Base-by-base conservation (phyloP, 2,113 vertebrate genomes). In the Eptesicus fuscus region DNA sequence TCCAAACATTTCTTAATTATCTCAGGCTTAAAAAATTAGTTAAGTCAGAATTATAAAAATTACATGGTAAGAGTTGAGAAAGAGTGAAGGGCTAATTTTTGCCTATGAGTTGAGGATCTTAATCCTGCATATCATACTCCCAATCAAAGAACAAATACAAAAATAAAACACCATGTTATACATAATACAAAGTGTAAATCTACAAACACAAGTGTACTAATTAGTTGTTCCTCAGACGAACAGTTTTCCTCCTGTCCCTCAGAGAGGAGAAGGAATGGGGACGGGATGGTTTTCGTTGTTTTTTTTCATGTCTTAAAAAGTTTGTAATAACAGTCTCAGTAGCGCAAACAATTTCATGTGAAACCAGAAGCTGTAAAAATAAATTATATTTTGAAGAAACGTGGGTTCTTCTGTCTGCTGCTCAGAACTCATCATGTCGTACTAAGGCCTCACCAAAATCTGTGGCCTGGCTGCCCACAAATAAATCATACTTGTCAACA, bases 401-500 rank as follows among this genome's bases (percentile, higher is more conserved):
- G 49, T 23, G n/a, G 94, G 95, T 83, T 95, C 95, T 44, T 94
- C 73, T 67, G 90, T 87, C 14, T 92, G 83, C 56, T 79, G 83
- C 95, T 98, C 98, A 99, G 95, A 99, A 99, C 91, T 99, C 99
- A 35, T 99, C 99, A 8, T 99, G 99, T 59, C 98, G 98, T 95
- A 99, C 98, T 97, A 99, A 97, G 7, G 99, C 99, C 95, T 99
- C 99, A 2, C 99, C 99, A 20, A 99, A 99, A 97, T 99, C 99
- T 59, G 99, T 99, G 96, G 99, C 99, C 97, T 99, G 99, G 96
- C 99, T 99, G 74, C 99, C 99, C 88, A 99, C 99, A 94, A 99
- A 99, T 94, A 99, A 96, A 80, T 99, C 99, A 3, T 99, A 99
- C 85, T 99, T 99, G 87, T 99, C 98, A 71, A 99, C 98, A 59